Percentiles rank a stretch among this genome's conserved stretches.
These are phyloP conservation scores for Maccullochella peelii DNA, from an alignment of 2,113 vertebrate species.

Conservation along the genomic window DNA sequence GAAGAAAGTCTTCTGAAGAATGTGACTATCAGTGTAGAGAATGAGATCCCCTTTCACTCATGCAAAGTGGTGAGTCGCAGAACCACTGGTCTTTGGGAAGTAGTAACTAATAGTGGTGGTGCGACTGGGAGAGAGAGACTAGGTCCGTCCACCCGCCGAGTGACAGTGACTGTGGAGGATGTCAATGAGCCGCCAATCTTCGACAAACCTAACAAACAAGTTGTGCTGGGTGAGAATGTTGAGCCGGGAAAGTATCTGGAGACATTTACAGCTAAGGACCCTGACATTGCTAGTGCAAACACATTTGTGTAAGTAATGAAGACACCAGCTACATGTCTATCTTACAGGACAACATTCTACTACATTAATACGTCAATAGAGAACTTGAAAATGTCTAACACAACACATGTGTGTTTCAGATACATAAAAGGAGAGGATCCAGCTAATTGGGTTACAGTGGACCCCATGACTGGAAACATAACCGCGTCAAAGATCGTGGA, in stretches of 20 bases:
- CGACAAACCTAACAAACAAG: background rate
- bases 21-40: slow-evolving; percentile 68
- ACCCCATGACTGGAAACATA: slow-evolving; percentile 71
- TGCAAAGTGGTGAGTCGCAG: slow-evolving; percentile 61
- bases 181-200: slow-evolving; percentile 79
- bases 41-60: slow-evolving; percentile 61
- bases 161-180: slow-evolving; percentile 73
- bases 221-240: slow-evolving; percentile 52
- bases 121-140: rapidly evolving
- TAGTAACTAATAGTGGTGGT: slow-evolving; percentile 3
- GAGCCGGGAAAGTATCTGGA: slow-evolving; percentile 41
- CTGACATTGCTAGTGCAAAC: slow-evolving; percentile 42
- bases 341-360: background rate
- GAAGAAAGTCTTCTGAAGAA: slow-evolving; percentile 52
- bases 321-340: background rate
- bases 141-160: rapidly evolving
- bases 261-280: slow-evolving; percentile 67
- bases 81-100: slow-evolving; percentile 40
- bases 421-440: slow-evolving; percentile 69
- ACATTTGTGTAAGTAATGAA: slow-evolving; percentile 64
- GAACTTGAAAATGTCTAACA: background rate
- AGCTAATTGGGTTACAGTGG: slow-evolving; percentile 74
- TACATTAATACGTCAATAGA: slow-evolving; percentile 3
- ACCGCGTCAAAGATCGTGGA: slow-evolving; percentile 69
- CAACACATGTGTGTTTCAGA: slow-evolving; percentile 53